A percentile compares a stretch with the other conserved stretches of the same genome.
Evolutionary conservation across 2,888 invertebrate genomes (phyloP).

Genomic region (Xestoiulus laeticollis): DNA sequence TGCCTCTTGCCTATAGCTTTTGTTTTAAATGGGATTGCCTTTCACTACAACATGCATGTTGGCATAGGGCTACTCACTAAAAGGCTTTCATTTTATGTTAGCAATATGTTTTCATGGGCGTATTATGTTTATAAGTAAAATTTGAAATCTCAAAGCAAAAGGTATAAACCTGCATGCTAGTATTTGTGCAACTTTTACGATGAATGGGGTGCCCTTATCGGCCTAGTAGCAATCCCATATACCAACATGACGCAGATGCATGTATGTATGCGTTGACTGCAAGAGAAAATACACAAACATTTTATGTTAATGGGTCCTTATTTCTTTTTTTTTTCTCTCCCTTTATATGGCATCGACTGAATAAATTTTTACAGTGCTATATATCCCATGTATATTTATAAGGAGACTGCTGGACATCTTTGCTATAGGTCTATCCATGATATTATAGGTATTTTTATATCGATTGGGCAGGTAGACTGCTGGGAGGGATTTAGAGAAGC

Average conservation of each 20-base stretch:
- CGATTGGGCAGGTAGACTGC: slow-evolving; percentile 33
- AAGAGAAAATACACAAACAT: neutral
- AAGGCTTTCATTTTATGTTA: slow-evolving; percentile 41
- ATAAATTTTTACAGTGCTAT: slow-evolving; percentile 7
- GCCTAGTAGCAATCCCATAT: slow-evolving; percentile 28
- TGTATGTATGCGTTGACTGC: neutral
- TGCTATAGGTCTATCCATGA: neutral
- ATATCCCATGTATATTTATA: slow-evolving; percentile 15
- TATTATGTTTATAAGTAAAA: slow-evolving; percentile 44
- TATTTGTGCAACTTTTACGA: neutral
- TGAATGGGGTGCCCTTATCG: slow-evolving; percentile 32
- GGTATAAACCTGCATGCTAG: slow-evolving; percentile 20
- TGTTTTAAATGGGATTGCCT: slow-evolving; percentile 32
- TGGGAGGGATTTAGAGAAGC: neutral
- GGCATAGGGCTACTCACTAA: slow-evolving; percentile 37
- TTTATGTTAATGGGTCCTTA: neutral
- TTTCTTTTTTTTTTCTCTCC: neutral
- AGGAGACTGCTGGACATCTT: slow-evolving; percentile 23
- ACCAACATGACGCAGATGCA: slow-evolving; percentile 3
- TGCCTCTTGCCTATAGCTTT: slow-evolving; percentile 30
- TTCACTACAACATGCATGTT: neutral
- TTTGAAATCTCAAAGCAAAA: slow-evolving; percentile 44
- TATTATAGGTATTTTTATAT: slow-evolving; percentile 31
- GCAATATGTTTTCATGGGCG: slow-evolving; percentile 43
- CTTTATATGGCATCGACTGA: neutral